Evolutionary conservation across 2,888 invertebrate species (phyloP).

Genomic region (Caenorhabditis plicata): DNA sequence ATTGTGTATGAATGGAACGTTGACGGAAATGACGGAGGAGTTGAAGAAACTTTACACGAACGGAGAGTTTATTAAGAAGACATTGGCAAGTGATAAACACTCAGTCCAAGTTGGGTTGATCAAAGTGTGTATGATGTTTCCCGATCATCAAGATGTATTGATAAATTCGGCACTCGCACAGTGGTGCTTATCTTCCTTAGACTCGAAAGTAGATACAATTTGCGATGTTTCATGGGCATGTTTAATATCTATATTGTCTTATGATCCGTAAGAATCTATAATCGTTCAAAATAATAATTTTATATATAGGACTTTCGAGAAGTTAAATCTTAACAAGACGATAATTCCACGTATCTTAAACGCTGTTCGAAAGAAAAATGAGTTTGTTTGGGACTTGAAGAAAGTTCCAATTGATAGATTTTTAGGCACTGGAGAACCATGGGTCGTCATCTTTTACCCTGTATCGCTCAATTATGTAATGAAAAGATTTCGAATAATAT

Average conservation of each 20-base stretch:
- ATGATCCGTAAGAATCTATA: conserved; percentile 3
- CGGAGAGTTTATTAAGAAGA: conserved; percentile 15
- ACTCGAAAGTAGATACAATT: conserved; percentile 6
- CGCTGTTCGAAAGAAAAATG: conserved; percentile 48
- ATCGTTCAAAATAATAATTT: neutral
- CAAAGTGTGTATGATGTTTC: conserved; percentile 5
- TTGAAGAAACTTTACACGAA: conserved; percentile 16
- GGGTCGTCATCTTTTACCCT: conserved; percentile 21
- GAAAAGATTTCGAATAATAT: conserved; percentile 4
- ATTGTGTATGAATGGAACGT: neutral
- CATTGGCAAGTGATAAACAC: conserved; percentile 5
- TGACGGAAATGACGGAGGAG: conserved; percentile 5
- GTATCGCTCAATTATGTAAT: conserved; percentile 11
- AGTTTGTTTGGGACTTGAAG: too few relatives aligned
- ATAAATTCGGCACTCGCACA: conserved; percentile 2
- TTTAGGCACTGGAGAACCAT: conserved; percentile 31
- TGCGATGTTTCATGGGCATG: conserved; percentile 5
- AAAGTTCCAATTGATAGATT: too few relatives aligned
- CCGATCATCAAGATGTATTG: conserved; percentile 1
- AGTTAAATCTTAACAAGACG: conserved; percentile 40
- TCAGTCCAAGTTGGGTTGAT: too few relatives aligned
- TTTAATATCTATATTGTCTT: neutral
- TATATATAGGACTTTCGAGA: conserved; percentile 27
- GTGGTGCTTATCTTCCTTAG: conserved; percentile 8
- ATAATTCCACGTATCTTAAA: conserved; percentile 43